Evolutionary conservation across 2,888 invertebrate species (phyloP), one percentile per base, ranked within the genome.

Genomic region (Apantesis nais): DNA sequence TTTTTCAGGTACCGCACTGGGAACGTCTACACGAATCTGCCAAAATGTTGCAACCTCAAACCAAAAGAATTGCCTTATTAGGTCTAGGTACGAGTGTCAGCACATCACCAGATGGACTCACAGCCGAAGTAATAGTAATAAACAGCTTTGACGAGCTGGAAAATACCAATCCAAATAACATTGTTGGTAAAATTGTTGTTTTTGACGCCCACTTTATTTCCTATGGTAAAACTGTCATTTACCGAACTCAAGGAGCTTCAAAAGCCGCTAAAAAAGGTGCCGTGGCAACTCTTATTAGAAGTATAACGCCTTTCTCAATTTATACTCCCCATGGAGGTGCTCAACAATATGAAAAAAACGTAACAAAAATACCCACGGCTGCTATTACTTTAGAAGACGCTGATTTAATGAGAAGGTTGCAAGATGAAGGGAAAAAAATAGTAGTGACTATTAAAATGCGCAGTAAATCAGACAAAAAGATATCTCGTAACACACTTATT

Each of bases 351-450:
- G 92, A 88, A 0, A 86, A 92, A 0, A 95, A 95, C 70, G 94
- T 97, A 0, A 92, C 92, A 1, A 95, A 96, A 90, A 97, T 98
- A 78, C 97, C 97, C 7, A 95, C 96, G 14, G 97, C 97, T 39
- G 96, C 96, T 71, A 97, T 98, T 34, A 97, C 98, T 0, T 92
- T 96, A 22, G 98, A 98, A 93, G 97, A 98, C 89, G 97, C 98
- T 11, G 95, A 96, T 80, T 93, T 97, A 90, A 84, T 98, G 73
- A 89, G 95, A 73, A 95, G 98, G 89, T 90, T 97, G 80, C 95
- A 96, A 73, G 83, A 95, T 55, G 85, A 95, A 87, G 96, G 96
- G 89, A 83, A 87, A 69, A 87, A 84, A 60, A 88, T 92, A 44
- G 69, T 89, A 39, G 55, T 93, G 11, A 93, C 95, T 71, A 85